These are phyloP conservation scores for Lamellibrachia luymesi DNA, from an alignment of 1,140 invertebrate genomes.

Conservation along the genomic window DNA sequence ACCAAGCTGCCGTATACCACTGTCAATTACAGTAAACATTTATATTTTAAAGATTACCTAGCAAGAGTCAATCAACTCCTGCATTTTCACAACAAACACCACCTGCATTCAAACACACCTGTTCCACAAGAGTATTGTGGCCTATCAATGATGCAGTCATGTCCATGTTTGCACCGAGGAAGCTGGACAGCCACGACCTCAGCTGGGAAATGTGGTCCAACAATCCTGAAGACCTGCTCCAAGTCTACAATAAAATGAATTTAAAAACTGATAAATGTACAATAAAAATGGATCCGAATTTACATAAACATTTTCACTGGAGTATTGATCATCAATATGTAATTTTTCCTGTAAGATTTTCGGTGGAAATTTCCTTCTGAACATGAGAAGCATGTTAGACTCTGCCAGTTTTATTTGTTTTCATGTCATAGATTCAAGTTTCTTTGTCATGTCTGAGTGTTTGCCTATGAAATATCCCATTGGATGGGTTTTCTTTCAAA, in stretches of 20 bases:
- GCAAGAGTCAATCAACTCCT: too few relatives aligned
- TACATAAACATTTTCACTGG: background rate
- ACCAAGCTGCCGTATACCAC: background rate
- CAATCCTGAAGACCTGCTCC: background rate
- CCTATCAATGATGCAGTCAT: slow-evolving; percentile 52
- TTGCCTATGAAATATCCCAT: too few relatives aligned
- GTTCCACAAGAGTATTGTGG: slow-evolving; percentile 49
- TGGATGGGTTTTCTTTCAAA: too few relatives aligned
- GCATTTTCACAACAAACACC: background rate
- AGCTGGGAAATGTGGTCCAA: slow-evolving; percentile 26
- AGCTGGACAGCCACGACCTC: slow-evolving; percentile 49
- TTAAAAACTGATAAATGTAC: background rate
- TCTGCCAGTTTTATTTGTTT: too few relatives aligned
- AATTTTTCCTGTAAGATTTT: background rate
- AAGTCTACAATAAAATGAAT: background rate
- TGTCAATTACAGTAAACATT: background rate
- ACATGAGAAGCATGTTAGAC: too few relatives aligned
- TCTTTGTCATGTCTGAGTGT: too few relatives aligned
- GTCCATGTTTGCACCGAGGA: slow-evolving; percentile 48
- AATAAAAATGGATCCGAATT: background rate
- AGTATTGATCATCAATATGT: background rate
- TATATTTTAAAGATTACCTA: too few relatives aligned
- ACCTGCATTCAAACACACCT: slow-evolving; percentile 14
- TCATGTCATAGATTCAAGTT: too few relatives aligned
- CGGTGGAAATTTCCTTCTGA: background rate